Evolutionary conservation across 1,140 invertebrate species (phyloP), one percentile per base, ranked within the genome.

Genomic region (Cydia strobilella): DNA sequence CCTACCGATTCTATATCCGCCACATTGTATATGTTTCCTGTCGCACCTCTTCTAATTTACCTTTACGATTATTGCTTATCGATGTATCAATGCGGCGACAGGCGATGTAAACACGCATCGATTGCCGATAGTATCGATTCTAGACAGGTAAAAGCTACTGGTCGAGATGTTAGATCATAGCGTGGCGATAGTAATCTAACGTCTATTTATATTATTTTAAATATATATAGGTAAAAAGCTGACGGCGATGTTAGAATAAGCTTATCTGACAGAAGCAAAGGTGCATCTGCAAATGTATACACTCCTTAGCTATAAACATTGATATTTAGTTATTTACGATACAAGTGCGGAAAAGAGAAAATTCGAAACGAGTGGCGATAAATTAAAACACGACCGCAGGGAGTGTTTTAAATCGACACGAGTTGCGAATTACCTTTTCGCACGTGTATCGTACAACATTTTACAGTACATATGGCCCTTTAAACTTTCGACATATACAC

Each of bases 1-100:
- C 84, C 86, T 89, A 89, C 86, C 31, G 80, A 85, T 80, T 76
- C 77, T 79, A 81, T 83, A 89, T 91, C 90, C 90, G 90, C 80
- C 80, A 75, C 79, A 90, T 87, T 90, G 86, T 89, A 65, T 73
- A 31, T 45, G 73, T 79, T 89, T 91, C 89, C 90, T 85, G 85
- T 87, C 85, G 39, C 83, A 80, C 84, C 87, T 86, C 78, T 78
- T 84, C 87, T 90, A 82, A 86, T 84, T 83, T 80, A 82, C 77
- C 85, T 86, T 89, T 83, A 88, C 83, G 81, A 87, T 84, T 87
- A 84, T 87, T 82, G 77, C 80, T 82, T 86, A 77, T 82, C 77
- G 76, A 80, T 78, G 27, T 35, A 69, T 69, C 65, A 27, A 66
- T 42, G n/a, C 65, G 27, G 15, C 31, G 65, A 69, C 65, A 69